Evolutionary conservation across 1,140 invertebrate genomes (phyloP).

Genomic region (Achatina immaculata): DNA sequence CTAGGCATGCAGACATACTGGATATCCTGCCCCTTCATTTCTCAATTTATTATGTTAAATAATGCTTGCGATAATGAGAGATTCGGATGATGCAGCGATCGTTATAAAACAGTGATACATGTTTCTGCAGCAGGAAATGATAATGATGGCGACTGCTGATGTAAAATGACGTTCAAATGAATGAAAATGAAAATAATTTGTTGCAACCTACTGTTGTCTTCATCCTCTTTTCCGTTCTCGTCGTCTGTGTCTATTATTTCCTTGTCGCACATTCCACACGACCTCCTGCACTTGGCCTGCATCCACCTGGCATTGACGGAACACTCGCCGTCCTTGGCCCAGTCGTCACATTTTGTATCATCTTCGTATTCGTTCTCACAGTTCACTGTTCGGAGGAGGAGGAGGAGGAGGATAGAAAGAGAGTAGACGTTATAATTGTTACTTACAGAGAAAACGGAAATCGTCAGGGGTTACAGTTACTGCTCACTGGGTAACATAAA

Average conservation of each 20-base stretch:
- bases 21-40: too few relatives aligned
- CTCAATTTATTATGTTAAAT: too few relatives aligned
- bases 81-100: too few relatives aligned
- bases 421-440: neutral
- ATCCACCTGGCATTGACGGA: conserved; percentile 54
- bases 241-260: conserved; percentile 37
- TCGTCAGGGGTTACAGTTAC: neutral
- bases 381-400: neutral
- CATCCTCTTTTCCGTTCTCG: conserved; percentile 35
- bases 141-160: too few relatives aligned
- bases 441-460: neutral
- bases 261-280: conserved; percentile 52
- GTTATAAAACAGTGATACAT: too few relatives aligned
- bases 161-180: too few relatives aligned
- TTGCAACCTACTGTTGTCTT: conserved; percentile 13
- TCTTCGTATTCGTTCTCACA: neutral
- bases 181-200: neutral
- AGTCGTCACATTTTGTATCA: neutral
- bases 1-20: too few relatives aligned
- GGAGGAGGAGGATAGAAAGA: neutral
- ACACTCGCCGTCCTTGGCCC: conserved; percentile 50
- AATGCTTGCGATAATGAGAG: too few relatives aligned
- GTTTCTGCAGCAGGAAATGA: too few relatives aligned
- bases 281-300: conserved; percentile 53
- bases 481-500: too few relatives aligned